Percentiles rank a stretch among this genome's conserved stretches.
These are phyloP conservation scores for Orycteropus afer DNA, from an alignment of 2,113 vertebrate genomes.

Conservation along the genomic window DNA sequence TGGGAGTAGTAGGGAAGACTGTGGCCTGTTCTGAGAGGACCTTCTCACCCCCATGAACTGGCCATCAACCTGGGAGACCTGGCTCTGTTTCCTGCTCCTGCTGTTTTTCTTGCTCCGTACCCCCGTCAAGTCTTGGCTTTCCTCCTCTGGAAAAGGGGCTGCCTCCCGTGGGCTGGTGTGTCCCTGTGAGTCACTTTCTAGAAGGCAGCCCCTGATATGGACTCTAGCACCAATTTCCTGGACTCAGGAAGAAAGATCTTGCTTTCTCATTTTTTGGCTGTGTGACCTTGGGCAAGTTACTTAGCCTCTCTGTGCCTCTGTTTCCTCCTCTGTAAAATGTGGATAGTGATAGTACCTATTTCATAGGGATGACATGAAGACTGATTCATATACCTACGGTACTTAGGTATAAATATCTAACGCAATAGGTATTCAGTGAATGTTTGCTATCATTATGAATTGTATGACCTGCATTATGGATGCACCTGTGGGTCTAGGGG, in stretches of 20 bases:
- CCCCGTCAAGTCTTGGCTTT: background rate
- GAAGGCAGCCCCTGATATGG: fast-evolving
- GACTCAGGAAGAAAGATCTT: background rate
- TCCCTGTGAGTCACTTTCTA: background rate
- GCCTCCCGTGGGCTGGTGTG: background rate
- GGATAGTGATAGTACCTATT: background rate
- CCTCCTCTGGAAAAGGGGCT: background rate
- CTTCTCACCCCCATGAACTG: background rate
- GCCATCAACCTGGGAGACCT: background rate
- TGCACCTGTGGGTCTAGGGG: fast-evolving
- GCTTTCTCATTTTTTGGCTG: background rate
- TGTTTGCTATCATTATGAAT: too few species aligned
- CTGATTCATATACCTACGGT: background rate
- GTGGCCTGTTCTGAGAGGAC: background rate
- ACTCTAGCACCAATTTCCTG: background rate
- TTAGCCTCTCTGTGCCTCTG: background rate
- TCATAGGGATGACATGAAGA: background rate
- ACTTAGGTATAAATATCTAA: background rate
- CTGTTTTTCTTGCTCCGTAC: background rate
- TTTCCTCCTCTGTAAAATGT: background rate
- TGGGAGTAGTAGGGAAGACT: too few species aligned
- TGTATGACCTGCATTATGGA: background rate
- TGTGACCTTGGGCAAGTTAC: background rate
- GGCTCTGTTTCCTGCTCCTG: background rate
- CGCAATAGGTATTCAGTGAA: background rate